phyloP scores from a whole-genome alignment of 1,140 invertebrate species.

The Galleria mellonella region DNA sequence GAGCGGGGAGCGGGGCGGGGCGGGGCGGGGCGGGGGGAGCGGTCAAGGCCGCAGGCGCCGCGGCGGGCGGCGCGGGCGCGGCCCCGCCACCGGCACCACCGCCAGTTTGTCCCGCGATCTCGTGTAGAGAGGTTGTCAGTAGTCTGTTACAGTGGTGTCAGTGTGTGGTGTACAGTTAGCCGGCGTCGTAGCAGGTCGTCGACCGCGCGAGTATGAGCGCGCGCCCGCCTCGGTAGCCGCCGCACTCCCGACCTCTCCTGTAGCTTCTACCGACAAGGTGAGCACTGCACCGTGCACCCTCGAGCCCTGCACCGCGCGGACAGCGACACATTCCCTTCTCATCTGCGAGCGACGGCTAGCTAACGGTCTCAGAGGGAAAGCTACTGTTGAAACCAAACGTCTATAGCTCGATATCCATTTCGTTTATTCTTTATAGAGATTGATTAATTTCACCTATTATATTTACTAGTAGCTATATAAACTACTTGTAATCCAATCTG shows the following conservation, averaged over 20 bases:
- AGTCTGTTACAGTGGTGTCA: constrained; percentile 18
- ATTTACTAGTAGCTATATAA: too few species aligned
- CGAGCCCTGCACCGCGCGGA: neutral
- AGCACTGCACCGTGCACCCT: constrained; percentile 23
- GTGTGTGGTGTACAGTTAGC: constrained; percentile 54
- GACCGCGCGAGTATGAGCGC: constrained; percentile 57
- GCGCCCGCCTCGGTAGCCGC: constrained; percentile 18
- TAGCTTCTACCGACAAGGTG: constrained; percentile 43
- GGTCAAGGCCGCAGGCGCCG: constrained; percentile 58
- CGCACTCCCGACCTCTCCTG: constrained; percentile 17
- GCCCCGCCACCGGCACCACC: neutral
- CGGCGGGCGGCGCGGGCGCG: constrained; percentile 25
- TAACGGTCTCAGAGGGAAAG: too few species aligned
- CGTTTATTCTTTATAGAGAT: too few species aligned
- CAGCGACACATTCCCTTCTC: neutral
- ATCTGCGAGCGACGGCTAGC: too few species aligned
- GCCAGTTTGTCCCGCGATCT: constrained; percentile 31
- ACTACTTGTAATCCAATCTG: too few species aligned
- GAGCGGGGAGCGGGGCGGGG: constrained; percentile 3
- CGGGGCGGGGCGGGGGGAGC: constrained; percentile 18
- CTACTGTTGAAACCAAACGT: too few species aligned
- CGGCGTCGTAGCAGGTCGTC: constrained; percentile 38
- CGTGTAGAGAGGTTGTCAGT: constrained; percentile 10
- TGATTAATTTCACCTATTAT: too few species aligned
- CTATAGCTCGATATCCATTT: too few species aligned